Evolutionary conservation across 2,888 invertebrate species (phyloP).

Genomic region (Pseudococcus viburni): DNA sequence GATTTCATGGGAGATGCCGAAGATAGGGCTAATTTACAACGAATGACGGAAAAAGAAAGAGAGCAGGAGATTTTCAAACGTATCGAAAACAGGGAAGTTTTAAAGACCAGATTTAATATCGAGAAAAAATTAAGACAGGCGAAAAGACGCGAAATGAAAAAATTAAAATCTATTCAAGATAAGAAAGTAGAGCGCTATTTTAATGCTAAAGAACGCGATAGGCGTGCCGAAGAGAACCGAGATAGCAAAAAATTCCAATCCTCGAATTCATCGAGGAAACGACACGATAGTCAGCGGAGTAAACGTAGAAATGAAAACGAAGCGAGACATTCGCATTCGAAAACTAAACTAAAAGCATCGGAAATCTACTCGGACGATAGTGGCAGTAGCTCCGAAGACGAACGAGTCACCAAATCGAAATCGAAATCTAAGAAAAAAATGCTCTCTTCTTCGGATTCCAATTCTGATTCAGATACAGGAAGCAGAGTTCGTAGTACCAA

Average conservation of each 20-base stretch:
- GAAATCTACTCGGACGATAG: constrained; percentile 76
- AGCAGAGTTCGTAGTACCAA: constrained; percentile 54
- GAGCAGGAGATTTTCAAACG: constrained; percentile 98
- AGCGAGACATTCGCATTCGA: constrained; percentile 61
- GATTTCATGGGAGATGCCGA: constrained; percentile 97
- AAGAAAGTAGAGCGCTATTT: constrained; percentile 73
- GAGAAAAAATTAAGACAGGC: constrained; percentile 92
- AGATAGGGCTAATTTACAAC: constrained; percentile 89
- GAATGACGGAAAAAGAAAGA: constrained; percentile 96
- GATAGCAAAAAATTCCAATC: constrained; percentile 88
- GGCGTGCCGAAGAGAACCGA: constrained; percentile 87
- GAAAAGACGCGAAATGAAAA: constrained; percentile 81
- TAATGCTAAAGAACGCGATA: constrained; percentile 85
- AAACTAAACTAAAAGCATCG: constrained; percentile 86
- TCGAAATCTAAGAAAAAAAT: not conserved
- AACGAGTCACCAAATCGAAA: not conserved
- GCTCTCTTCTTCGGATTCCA: constrained; percentile 37
- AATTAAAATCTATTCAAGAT: constrained; percentile 73
- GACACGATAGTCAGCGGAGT: constrained; percentile 77
- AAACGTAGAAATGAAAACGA: not conserved
- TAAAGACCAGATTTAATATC: constrained; percentile 97
- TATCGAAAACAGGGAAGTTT: constrained; percentile 92
- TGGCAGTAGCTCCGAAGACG: constrained; percentile 69
- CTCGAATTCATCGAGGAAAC: constrained; percentile 91
- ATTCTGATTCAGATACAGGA: constrained; percentile 55